Conservation (phyloP, 2,888 invertebrate species). For the Bellardia pandia region DNA sequence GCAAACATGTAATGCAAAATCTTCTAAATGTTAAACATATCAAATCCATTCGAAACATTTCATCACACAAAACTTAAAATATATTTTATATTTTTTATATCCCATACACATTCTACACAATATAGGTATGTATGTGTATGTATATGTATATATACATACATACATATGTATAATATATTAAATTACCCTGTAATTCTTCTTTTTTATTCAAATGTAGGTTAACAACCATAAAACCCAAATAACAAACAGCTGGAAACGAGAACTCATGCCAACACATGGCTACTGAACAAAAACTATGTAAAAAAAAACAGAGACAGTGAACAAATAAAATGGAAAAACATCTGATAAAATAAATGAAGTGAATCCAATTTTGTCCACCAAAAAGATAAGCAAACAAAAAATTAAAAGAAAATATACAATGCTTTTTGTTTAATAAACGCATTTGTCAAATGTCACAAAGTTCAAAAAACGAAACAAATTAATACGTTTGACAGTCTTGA, state of each 20-base stretch:
- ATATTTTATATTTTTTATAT: too few relatives aligned
- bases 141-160: too few relatives aligned
- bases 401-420: neutral
- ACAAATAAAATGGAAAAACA: slow-evolving; percentile 6
- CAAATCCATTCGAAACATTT: too few relatives aligned
- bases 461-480: slow-evolving; percentile 50
- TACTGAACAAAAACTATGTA: neutral
- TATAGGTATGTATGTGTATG: too few relatives aligned
- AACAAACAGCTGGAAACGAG: slow-evolving; percentile 9
- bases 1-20: too few relatives aligned
- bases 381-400: neutral
- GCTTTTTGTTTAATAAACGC: slow-evolving; percentile 52
- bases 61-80: too few relatives aligned
- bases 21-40: too few relatives aligned
- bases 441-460: slow-evolving; percentile 62
- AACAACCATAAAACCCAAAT: slow-evolving; percentile 22
- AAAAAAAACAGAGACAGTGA: neutral
- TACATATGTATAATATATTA: neutral
- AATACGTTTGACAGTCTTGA: slow-evolving; percentile 37
- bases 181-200: neutral
- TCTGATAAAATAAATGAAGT: slow-evolving; percentile 44
- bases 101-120: too few relatives aligned
- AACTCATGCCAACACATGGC: neutral
- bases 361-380: slow-evolving; percentile 20
- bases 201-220: slow-evolving; percentile 1